These are phyloP conservation scores for Protonibea diacanthus DNA, from an alignment of 2,797 vertebrate species.

Conservation along the genomic window DNA sequence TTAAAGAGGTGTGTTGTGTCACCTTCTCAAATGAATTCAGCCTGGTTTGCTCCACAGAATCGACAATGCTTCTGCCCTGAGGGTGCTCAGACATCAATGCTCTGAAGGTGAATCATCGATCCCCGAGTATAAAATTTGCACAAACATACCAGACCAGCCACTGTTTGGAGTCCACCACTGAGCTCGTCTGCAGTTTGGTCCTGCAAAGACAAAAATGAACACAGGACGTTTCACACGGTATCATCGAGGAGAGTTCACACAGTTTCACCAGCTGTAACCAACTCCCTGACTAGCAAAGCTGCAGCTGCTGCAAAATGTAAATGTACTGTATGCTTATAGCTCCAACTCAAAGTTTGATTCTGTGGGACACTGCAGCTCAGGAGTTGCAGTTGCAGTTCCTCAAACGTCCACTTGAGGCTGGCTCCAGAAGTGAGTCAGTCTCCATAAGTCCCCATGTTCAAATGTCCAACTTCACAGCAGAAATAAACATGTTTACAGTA, in stretches of 20 bases:
- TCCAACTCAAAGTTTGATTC: background rate
- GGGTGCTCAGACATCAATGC: slow-evolving; percentile 39
- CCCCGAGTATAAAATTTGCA: slow-evolving; percentile 44
- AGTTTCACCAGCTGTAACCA: background rate
- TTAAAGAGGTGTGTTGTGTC: slow-evolving; percentile 39
- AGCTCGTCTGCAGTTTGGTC: background rate
- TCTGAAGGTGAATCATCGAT: slow-evolving; percentile 54
- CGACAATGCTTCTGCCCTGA: slow-evolving; percentile 33
- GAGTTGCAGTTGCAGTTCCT: no score
- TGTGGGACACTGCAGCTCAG: background rate
- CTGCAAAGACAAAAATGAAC: slow-evolving; percentile 28
- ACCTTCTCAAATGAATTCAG: slow-evolving; percentile 48
- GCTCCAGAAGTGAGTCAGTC: no score
- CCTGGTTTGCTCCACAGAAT: slow-evolving; percentile 44
- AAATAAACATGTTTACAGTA: background rate
- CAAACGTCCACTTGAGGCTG: no score
- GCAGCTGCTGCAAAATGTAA: slow-evolving; percentile 6
- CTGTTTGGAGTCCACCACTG: no score
- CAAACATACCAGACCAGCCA: slow-evolving; percentile 4
- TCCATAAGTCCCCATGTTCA: no score
- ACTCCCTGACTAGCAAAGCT: background rate
- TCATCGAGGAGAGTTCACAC: background rate
- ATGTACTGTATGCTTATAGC: background rate
- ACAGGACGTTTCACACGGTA: slow-evolving; percentile 18
- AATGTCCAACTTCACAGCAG: no score